Conservation (phyloP, 2,113 vertebrate species). For the Apistogramma diplotaenia region DNA sequence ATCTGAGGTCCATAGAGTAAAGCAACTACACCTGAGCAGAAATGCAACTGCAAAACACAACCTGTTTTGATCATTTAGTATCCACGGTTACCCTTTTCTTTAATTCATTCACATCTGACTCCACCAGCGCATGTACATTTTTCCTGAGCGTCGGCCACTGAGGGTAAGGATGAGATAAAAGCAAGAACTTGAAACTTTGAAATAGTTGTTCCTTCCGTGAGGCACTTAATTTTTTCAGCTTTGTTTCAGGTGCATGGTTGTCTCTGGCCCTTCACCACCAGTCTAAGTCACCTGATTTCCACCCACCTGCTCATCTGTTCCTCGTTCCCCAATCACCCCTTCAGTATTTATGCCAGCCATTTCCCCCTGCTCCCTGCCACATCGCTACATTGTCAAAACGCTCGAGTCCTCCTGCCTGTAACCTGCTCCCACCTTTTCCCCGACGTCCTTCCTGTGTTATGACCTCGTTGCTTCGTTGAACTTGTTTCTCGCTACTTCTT, state of each 20-base stretch:
- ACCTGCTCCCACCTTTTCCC: neutral
- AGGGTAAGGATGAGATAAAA: accelerated
- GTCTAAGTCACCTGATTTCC: neutral
- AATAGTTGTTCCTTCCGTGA: neutral
- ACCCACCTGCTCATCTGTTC: neutral
- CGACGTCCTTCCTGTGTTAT: neutral
- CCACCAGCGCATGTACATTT: neutral
- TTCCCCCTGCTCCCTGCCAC: conserved; percentile 2
- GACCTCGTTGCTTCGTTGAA: neutral
- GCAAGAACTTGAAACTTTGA: accelerated
- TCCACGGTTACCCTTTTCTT: neutral
- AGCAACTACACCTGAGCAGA: neutral
- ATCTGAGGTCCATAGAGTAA: neutral
- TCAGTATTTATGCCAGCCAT: neutral
- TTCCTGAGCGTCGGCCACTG: neutral
- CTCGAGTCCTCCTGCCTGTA: neutral
- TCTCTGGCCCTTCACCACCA: neutral
- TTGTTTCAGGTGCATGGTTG: neutral
- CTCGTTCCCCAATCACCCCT: neutral
- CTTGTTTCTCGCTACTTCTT: neutral
- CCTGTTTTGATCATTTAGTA: neutral
- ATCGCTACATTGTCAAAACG: neutral
- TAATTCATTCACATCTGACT: neutral
- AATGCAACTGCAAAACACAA: neutral
- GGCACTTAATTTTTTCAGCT: neutral